Conservation (phyloP, 1,140 invertebrate species). For the Penaeus chinensis region DNA sequence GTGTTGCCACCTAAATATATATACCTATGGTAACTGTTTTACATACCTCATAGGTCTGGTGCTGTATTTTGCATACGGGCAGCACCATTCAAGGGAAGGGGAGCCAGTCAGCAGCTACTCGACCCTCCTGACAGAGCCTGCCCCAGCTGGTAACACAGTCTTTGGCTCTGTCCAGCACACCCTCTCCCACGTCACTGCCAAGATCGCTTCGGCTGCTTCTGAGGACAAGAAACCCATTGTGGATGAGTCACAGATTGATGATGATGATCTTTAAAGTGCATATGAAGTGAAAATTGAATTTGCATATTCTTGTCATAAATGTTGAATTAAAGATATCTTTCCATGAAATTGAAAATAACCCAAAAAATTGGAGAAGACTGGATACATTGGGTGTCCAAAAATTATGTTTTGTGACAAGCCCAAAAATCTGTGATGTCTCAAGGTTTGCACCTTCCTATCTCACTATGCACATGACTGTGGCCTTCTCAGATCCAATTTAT, state of each 20-base stretch:
- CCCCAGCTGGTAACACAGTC: constrained; percentile 40
- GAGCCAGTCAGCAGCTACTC: constrained; percentile 60
- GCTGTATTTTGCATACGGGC: constrained; percentile 90
- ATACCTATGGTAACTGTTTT: background rate
- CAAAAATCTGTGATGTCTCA: too few relatives aligned
- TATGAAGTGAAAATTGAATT: too few relatives aligned
- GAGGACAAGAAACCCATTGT: constrained; percentile 53
- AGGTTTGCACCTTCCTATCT: too few relatives aligned
- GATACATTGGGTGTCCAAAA: too few relatives aligned
- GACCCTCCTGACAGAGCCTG: constrained; percentile 51
- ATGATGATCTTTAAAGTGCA: constrained; percentile 30
- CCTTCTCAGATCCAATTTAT: too few relatives aligned
- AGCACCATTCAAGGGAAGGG: constrained; percentile 74
- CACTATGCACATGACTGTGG: too few relatives aligned
- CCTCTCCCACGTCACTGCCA: constrained; percentile 48
- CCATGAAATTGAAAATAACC: too few relatives aligned
- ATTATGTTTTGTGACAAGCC: too few relatives aligned
- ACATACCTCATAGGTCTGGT: constrained; percentile 77
- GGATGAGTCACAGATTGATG: constrained; percentile 21
- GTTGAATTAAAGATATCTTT: background rate
- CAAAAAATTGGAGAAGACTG: too few relatives aligned
- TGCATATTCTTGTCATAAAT: background rate
- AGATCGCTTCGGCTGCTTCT: constrained; percentile 44
- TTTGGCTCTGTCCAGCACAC: constrained; percentile 47
- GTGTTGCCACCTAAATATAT: background rate